Percentiles rank a stretch among this genome's conserved stretches.
These are phyloP conservation scores for Lordiphosa mommai DNA, from an alignment of 1,140 invertebrate genomes.

Conservation along the genomic window DNA sequence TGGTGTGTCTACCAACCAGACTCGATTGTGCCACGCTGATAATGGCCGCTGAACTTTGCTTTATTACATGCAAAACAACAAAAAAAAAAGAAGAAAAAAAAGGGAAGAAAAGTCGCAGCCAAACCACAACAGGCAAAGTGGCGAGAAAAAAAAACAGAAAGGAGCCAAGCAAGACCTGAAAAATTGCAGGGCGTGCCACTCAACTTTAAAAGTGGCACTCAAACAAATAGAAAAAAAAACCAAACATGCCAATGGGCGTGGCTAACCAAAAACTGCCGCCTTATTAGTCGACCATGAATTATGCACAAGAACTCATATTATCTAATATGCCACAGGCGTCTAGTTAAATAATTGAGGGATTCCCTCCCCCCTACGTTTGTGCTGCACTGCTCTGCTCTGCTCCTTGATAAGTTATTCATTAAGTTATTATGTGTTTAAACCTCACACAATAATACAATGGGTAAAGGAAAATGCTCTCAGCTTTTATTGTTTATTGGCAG, in stretches of 20 bases:
- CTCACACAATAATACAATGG: slow-evolving; percentile 39
- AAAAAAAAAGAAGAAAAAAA: slow-evolving; percentile 1
- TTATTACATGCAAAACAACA: slow-evolving; percentile 50
- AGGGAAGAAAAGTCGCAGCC: neutral
- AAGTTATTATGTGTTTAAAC: slow-evolving; percentile 70
- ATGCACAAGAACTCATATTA: slow-evolving; percentile 22
- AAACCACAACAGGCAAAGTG: neutral
- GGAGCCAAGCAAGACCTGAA: neutral
- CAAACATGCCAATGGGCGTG: slow-evolving; percentile 4
- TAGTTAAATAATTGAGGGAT: slow-evolving; percentile 58
- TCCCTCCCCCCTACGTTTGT: neutral
- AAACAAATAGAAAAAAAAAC: neutral
- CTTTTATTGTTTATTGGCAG: slow-evolving; percentile 55
- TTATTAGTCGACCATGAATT: slow-evolving; percentile 61
- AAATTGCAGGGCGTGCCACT: too few relatives aligned
- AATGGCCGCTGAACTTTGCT: slow-evolving; percentile 53
- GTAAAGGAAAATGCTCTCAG: slow-evolving; percentile 18
- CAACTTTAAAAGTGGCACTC: too few relatives aligned
- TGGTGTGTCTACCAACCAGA: slow-evolving; percentile 29
- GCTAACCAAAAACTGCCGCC: slow-evolving; percentile 36
- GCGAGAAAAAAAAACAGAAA: neutral
- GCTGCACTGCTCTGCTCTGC: neutral
- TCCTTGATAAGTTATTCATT: slow-evolving; percentile 54
- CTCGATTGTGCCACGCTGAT: slow-evolving; percentile 46
- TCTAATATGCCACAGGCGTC: slow-evolving; percentile 27